Percentiles rank a stretch among this genome's conserved stretches.
Conservation (phyloP, 2,888 invertebrate genomes). For the Galeopsomyia nigrocyanea region DNA sequence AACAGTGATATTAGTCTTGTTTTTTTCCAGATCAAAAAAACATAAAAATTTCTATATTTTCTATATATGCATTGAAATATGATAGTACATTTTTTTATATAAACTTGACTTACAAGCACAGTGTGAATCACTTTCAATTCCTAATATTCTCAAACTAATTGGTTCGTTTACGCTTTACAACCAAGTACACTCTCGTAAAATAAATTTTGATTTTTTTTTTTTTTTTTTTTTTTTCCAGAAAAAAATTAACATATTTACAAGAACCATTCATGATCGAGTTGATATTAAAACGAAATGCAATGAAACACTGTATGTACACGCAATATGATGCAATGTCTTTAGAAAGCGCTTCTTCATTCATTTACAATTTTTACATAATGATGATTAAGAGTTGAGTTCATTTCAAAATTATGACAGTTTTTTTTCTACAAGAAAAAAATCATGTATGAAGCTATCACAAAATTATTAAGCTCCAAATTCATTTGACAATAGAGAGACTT, state of each 20-base stretch:
- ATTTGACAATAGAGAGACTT: constrained; percentile 12
- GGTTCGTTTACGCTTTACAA: constrained; percentile 28
- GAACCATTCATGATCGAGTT: constrained; percentile 19
- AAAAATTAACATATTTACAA: constrained; percentile 39
- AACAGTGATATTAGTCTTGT: constrained; percentile 42
- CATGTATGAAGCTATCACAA: constrained; percentile 31
- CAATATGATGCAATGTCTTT: constrained; percentile 21
- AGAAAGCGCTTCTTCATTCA: constrained; percentile 26
- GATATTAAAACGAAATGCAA: constrained; percentile 31
- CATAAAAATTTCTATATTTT: constrained; percentile 32
- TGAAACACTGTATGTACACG: constrained; percentile 6
- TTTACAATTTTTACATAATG: constrained; percentile 43
- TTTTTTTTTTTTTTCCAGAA: constrained; percentile 29
- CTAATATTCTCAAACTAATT: constrained; percentile 16
- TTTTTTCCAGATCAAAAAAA: constrained; percentile 38
- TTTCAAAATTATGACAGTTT: constrained; percentile 6
- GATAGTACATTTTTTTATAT: constrained; percentile 29
- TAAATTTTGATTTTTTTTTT: constrained; percentile 24
- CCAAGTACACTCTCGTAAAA: constrained; percentile 8
- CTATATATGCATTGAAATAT: constrained; percentile 26
- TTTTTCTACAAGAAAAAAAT: constrained; percentile 33
- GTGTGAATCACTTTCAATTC: constrained; percentile 33
- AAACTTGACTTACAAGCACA: constrained; percentile 24
- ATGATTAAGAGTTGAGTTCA: background rate
- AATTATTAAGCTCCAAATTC: constrained; percentile 9